phyloP scores from a whole-genome alignment of 2,888 invertebrate genomes.

The Augochlorella aurata region DNA sequence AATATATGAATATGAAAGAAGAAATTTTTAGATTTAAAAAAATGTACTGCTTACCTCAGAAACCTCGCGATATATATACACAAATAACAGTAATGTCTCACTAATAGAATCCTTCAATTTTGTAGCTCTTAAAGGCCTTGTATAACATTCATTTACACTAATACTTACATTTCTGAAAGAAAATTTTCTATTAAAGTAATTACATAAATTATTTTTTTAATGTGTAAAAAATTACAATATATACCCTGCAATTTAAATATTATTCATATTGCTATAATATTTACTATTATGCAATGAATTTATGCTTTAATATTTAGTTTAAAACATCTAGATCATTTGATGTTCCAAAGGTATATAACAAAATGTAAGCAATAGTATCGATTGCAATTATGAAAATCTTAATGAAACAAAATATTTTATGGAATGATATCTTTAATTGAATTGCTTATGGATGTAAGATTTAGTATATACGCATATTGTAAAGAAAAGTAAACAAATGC shows the following conservation, averaged over 20 bases:
- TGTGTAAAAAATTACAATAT: conserved; percentile 3
- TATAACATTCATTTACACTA: conserved; percentile 79
- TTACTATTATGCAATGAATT: background rate
- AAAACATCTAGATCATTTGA: background rate
- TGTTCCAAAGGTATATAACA: background rate
- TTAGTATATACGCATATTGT: background rate
- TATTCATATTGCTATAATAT: background rate
- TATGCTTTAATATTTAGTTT: background rate
- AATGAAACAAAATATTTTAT: background rate
- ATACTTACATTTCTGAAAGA: conserved; percentile 79
- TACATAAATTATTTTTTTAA: background rate
- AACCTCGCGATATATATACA: conserved; percentile 79
- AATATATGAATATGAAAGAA: background rate
- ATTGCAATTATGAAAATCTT: background rate
- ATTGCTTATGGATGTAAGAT: background rate
- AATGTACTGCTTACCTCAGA: conserved; percentile 76
- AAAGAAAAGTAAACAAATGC: background rate
- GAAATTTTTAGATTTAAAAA: background rate
- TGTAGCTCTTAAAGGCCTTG: conserved; percentile 78
- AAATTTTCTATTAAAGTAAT: conserved; percentile 35
- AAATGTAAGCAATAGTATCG: background rate
- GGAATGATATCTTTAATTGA: background rate
- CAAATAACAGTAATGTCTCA: conserved; percentile 80
- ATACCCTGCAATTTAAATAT: no score
- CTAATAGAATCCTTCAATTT: conserved; percentile 80